Evolutionary conservation across 2,797 vertebrate genomes (phyloP).

Genomic region (Tachyglossus aculeatus): DNA sequence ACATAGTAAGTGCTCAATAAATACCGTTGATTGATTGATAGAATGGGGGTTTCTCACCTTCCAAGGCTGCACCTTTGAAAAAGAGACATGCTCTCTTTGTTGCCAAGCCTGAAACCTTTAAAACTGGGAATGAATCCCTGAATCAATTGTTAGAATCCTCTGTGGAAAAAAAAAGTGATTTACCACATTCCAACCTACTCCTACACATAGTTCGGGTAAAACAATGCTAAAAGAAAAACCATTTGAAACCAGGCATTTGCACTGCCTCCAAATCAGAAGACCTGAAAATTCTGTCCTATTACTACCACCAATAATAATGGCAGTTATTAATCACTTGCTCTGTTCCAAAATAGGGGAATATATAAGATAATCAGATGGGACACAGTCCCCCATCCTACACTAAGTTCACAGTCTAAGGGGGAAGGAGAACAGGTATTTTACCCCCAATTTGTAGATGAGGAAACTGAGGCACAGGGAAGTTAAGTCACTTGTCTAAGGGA

Average conservation of each 20-base stretch:
- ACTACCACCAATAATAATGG: constrained; percentile 56
- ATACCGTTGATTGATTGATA: too few relatives aligned
- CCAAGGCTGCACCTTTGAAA: too few relatives aligned
- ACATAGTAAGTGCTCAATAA: too few relatives aligned
- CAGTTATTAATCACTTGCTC: too few relatives aligned
- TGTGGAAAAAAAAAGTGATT: neutral
- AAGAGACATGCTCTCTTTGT: neutral
- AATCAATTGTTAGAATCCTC: neutral
- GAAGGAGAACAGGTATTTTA: too few relatives aligned
- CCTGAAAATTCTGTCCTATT: constrained; percentile 20
- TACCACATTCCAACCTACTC: neutral
- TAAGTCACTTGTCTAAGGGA: too few relatives aligned
- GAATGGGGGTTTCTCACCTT: too few relatives aligned
- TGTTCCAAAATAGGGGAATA: too few relatives aligned
- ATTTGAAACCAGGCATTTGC: neutral
- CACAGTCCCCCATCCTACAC: too few relatives aligned
- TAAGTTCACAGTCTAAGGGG: constrained; percentile 9
- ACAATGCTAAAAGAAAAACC: constrained; percentile 21
- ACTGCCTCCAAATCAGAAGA: constrained; percentile 35
- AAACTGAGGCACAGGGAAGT: too few relatives aligned
- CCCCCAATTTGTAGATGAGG: too few relatives aligned
- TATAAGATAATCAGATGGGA: too few relatives aligned
- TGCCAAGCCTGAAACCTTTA: neutral
- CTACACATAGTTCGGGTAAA: neutral
- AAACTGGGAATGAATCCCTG: neutral